Conservation (phyloP, 2,113 vertebrate species). For the crab-eating macaque (Macaca fascicularis) region DNA sequence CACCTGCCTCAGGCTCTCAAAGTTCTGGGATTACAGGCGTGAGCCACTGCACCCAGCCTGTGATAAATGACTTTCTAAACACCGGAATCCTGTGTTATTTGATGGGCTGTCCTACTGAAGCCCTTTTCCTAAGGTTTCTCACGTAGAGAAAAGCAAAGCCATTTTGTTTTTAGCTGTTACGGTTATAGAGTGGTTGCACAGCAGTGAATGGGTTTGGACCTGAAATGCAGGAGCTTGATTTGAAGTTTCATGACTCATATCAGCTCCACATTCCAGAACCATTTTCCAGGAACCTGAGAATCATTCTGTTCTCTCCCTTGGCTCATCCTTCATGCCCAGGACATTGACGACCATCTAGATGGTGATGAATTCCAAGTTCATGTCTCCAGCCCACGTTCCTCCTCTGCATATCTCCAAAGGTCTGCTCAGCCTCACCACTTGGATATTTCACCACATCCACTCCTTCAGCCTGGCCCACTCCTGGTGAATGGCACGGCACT, state of each 20-base stretch:
- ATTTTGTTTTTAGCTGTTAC: not conserved
- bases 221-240: not conserved
- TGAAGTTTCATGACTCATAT: not conserved
- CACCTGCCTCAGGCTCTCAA: no score
- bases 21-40: no score
- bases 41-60: no score
- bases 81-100: not conserved
- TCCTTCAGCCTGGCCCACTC: not conserved
- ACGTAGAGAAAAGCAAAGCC: not conserved
- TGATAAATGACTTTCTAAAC: not conserved
- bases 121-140: no score
- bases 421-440: accelerated
- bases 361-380: not conserved
- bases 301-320: not conserved
- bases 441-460: not conserved
- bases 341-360: no score
- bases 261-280: not conserved
- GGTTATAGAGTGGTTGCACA: not conserved
- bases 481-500: accelerated
- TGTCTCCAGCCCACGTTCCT: not conserved
- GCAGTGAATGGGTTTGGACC: not conserved
- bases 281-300: not conserved
- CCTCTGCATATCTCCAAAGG: no score
- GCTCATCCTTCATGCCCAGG: not conserved
- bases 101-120: not conserved